Percentiles rank a stretch among this genome's conserved stretches.
These are phyloP conservation scores for Cheilosia urbana DNA, from an alignment of 2,888 invertebrate genomes.

Conservation along the genomic window DNA sequence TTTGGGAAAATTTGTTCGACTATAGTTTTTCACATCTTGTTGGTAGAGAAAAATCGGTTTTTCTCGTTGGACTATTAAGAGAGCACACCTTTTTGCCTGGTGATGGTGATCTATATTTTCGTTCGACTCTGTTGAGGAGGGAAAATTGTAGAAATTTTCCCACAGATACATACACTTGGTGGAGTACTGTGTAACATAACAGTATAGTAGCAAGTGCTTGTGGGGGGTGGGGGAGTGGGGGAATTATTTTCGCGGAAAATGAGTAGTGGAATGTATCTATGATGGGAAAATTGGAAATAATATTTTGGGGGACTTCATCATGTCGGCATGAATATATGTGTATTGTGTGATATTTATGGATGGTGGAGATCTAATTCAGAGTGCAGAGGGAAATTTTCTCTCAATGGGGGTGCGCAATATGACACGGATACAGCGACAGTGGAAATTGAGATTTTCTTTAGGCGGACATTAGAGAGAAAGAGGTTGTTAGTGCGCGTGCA, in stretches of 20 bases:
- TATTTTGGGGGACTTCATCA: conserved; percentile 13
- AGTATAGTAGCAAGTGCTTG: conserved; percentile 35
- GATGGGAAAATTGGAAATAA: conserved; percentile 44
- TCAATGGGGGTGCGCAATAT: conserved; percentile 46
- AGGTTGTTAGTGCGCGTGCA: conserved; percentile 38
- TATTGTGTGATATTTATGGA: neutral
- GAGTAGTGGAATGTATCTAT: conserved; percentile 48
- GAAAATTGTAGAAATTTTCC: conserved; percentile 52
- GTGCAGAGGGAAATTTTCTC: conserved; percentile 39
- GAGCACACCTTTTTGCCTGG: conserved; percentile 73
- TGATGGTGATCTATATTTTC: conserved; percentile 71
- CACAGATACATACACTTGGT: conserved; percentile 66
- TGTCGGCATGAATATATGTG: neutral
- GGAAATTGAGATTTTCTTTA: conserved; percentile 34
- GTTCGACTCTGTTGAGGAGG: conserved; percentile 40
- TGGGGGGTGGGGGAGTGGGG: conserved; percentile 3
- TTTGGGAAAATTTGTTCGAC: conserved; percentile 59
- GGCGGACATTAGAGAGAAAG: neutral
- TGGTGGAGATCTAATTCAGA: neutral
- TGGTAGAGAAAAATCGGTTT: conserved; percentile 69
- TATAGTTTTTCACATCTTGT: conserved; percentile 56
- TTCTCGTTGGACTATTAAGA: conserved; percentile 50
- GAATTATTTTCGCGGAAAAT: conserved; percentile 29
- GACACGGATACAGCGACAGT: conserved; percentile 29
- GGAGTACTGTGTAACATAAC: conserved; percentile 4